These are phyloP conservation scores for Mythimna impura DNA, from an alignment of 2,888 invertebrate genomes.

Conservation along the genomic window DNA sequence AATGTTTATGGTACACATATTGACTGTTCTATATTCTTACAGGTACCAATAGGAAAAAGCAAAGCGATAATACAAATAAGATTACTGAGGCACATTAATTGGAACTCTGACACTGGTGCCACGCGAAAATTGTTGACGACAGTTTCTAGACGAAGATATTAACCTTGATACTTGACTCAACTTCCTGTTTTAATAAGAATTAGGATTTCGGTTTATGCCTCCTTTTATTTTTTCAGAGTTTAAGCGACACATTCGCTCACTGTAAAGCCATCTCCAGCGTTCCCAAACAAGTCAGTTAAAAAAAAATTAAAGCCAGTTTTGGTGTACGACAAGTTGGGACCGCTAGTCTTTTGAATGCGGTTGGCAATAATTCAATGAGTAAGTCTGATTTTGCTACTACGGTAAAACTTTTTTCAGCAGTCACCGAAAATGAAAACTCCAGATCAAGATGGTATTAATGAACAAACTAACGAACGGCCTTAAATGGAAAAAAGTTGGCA, in stretches of 20 bases:
- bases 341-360: too few relatives aligned
- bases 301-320: slow-evolving; percentile 80
- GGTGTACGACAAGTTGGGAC: too few relatives aligned
- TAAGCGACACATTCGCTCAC: slow-evolving; percentile 90
- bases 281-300: slow-evolving; percentile 80
- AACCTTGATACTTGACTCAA: slow-evolving; percentile 36
- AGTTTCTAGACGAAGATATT: slow-evolving; percentile 82
- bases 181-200: not conserved
- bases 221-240: slow-evolving; percentile 71
- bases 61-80: slow-evolving; percentile 70
- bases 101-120: slow-evolving; percentile 87
- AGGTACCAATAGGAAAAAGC: slow-evolving; percentile 76
- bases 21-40: slow-evolving; percentile 12
- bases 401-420: too few relatives aligned
- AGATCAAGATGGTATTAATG: too few relatives aligned
- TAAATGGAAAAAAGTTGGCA: too few relatives aligned
- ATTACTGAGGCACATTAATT: slow-evolving; percentile 83
- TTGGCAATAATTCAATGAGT: too few relatives aligned
- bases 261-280: slow-evolving; percentile 89
- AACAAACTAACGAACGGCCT: too few relatives aligned
- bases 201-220: not conserved
- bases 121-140: slow-evolving; percentile 87
- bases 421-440: too few relatives aligned
- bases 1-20: not conserved
- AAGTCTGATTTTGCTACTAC: too few relatives aligned